These are phyloP conservation scores for Cassiopea xamachana DNA, from an alignment of 30 jellyfish, hydroid and myxozoan genomes.

Conservation along the genomic window DNA sequence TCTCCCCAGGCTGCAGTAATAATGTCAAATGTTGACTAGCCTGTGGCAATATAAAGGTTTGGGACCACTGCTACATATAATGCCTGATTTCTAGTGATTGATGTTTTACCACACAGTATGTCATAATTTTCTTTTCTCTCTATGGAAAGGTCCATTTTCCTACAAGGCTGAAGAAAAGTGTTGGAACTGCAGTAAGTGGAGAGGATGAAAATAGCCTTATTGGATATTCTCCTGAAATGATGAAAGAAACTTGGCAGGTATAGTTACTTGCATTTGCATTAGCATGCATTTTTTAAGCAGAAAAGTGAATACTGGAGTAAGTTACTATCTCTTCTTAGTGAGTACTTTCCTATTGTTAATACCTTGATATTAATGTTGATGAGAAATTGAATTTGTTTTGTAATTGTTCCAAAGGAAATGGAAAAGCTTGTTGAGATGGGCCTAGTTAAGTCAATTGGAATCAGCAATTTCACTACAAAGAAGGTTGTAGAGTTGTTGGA, in stretches of 20 bases:
- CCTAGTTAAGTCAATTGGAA: slow-evolving; percentile 92
- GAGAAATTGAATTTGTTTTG: background rate
- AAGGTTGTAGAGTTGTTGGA: slow-evolving; percentile 72
- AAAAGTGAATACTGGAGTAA: no score
- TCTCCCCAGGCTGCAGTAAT: no score
- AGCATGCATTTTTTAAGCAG: no score
- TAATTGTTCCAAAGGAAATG: slow-evolving; percentile 75
- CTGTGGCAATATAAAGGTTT: no score
- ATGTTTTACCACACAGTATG: no score
- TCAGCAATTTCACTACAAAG: slow-evolving; percentile 87
- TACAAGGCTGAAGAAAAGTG: slow-evolving; percentile 42
- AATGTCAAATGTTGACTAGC: no score
- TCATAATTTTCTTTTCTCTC: no score
- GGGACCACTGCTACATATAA: no score
- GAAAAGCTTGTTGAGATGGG: slow-evolving; percentile 93
- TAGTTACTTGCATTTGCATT: background rate
- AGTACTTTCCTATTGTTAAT: no score
- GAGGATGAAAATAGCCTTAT: slow-evolving; percentile 54
- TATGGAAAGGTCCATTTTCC: slow-evolving; percentile 68
- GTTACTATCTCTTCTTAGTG: no score
- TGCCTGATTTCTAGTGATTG: no score
- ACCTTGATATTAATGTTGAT: no score
- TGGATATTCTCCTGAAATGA: slow-evolving; percentile 78
- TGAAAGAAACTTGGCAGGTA: slow-evolving; percentile 91
- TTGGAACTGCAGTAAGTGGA: slow-evolving; percentile 19